phyloP scores from a whole-genome alignment of 1,140 invertebrate species.

The Trichonephila inaurata region DNA sequence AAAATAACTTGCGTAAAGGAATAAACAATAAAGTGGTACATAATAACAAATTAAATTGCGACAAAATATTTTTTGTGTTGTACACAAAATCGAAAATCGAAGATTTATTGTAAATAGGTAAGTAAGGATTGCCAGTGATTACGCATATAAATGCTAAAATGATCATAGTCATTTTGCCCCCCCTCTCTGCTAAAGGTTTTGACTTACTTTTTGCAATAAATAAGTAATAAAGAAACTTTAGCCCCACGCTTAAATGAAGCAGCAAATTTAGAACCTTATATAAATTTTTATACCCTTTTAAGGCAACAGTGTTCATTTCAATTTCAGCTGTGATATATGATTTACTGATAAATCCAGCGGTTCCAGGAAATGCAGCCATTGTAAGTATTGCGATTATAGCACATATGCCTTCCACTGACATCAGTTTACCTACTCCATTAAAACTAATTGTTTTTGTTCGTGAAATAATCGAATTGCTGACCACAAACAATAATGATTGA shows the following conservation, averaged over 20 bases:
- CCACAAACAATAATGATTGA: constrained; percentile 11
- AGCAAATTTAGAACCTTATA: neutral
- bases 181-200: neutral
- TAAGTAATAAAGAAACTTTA: neutral
- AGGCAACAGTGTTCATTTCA: neutral
- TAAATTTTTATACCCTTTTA: neutral
- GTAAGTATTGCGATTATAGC: constrained; percentile 9
- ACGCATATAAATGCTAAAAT: neutral
- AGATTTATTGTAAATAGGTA: no score
- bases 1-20: no score
- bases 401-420: neutral
- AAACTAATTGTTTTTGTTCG: constrained; percentile 8
- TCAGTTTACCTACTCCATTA: neutral
- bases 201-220: neutral
- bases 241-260: neutral
- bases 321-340: neutral
- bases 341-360: neutral
- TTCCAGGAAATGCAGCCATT: neutral
- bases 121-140: no score
- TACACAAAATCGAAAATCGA: no score
- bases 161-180: neutral
- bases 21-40: no score
- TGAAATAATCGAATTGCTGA: constrained; percentile 3
- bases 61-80: no score
- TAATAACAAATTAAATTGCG: no score